A percentile compares a stretch with the other conserved stretches of the same genome.
Conservation (phyloP, 2,797 vertebrate species). For the Apogon hyalosoma region DNA sequence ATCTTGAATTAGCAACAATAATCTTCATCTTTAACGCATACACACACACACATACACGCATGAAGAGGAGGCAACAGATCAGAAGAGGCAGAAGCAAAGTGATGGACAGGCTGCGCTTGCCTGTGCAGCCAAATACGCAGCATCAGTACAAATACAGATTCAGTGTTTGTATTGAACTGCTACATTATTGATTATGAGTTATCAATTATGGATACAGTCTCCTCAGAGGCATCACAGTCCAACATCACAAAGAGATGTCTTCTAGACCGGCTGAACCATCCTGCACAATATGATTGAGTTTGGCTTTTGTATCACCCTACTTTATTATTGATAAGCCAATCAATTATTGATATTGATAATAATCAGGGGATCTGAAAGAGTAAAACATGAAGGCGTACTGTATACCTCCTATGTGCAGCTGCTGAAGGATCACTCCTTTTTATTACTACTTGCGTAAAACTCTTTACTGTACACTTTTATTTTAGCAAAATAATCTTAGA, state of each 20-base stretch:
- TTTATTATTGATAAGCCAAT: constrained; percentile 70
- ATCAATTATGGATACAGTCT: constrained; percentile 78
- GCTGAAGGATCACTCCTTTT: neutral
- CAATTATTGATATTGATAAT: constrained; percentile 68
- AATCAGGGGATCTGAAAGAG: constrained; percentile 36
- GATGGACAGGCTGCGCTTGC: constrained; percentile 58
- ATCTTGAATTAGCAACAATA: constrained; percentile 78
- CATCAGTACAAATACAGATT: constrained; percentile 74
- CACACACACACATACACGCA: constrained; percentile 15
- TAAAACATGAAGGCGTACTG: constrained; percentile 21
- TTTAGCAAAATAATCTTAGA: too few relatives aligned
- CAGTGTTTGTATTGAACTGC: constrained; percentile 78
- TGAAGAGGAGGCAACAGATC: constrained; percentile 53
- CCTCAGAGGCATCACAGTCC: constrained; percentile 69
- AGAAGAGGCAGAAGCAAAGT: constrained; percentile 50
- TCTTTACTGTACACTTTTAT: too few relatives aligned
- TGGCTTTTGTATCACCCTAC: constrained; percentile 45
- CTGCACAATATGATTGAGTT: constrained; percentile 55
- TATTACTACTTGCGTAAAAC: neutral
- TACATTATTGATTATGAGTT: constrained; percentile 80
- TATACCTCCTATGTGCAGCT: constrained; percentile 13
- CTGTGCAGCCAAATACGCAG: constrained; percentile 60
- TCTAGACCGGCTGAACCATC: constrained; percentile 55
- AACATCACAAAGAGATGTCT: constrained; percentile 63
- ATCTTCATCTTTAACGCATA: constrained; percentile 68